These are phyloP conservation scores for Porites lutea DNA, from an alignment of 64 coral and sea anemone genomes.

Conservation along the genomic window DNA sequence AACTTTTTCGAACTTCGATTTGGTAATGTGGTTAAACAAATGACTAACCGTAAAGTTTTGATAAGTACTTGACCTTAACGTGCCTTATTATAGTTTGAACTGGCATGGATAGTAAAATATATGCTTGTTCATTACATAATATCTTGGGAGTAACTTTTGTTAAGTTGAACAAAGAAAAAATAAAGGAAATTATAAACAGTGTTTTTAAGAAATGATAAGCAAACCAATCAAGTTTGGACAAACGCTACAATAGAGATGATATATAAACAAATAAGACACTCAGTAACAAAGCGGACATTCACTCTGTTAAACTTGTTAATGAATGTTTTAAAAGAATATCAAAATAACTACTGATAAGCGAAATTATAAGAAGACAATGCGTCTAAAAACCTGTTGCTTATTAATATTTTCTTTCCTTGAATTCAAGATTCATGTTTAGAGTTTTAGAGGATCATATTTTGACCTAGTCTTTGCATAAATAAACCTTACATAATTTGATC, in stretches of 20 bases:
- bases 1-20: no score
- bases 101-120: not conserved
- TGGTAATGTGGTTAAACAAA: no score
- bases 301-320: not conserved
- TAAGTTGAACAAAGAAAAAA: not conserved
- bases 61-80: no score
- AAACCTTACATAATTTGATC: no score
- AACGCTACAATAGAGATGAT: not conserved
- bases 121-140: not conserved
- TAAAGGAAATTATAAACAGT: not conserved
- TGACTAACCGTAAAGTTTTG: no score
- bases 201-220: not conserved
- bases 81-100: no score
- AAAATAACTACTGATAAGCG: not conserved
- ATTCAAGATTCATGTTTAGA: no score
- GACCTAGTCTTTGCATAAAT: no score
- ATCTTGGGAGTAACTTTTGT: not conserved
- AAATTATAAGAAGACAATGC: not conserved
- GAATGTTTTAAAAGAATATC: not conserved
- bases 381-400: no score
- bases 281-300: not conserved
- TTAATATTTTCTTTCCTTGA: no score
- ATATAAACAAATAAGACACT: not conserved
- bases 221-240: not conserved
- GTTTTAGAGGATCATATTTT: no score